phyloP scores from a whole-genome alignment of 2,888 invertebrate species.

The Standfussiana lucernea region DNA sequence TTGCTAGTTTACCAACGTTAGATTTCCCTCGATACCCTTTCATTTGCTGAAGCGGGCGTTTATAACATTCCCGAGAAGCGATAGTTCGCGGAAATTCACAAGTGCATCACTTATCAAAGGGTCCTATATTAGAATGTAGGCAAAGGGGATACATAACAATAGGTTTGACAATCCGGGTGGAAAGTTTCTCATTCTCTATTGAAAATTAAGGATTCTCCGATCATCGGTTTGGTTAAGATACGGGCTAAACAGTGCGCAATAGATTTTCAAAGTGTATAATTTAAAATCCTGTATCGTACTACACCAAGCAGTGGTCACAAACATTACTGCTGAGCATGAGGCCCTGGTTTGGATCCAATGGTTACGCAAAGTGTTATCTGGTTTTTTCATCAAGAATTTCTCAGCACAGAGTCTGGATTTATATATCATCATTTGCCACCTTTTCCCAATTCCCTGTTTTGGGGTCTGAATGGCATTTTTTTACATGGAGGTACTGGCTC shows the following conservation, averaged over 20 bases:
- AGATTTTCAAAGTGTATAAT: background rate
- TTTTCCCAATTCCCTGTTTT: background rate
- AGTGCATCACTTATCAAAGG: background rate
- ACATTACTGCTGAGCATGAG: background rate
- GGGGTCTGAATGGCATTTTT: background rate
- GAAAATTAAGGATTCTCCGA: background rate
- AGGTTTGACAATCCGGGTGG: background rate
- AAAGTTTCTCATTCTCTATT: background rate
- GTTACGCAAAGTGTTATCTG: background rate
- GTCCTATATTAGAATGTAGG: too few species aligned
- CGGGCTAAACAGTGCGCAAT: background rate
- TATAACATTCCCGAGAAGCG: background rate
- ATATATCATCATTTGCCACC: too few species aligned
- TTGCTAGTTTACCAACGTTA: background rate
- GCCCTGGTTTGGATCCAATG: background rate
- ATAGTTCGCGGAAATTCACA: background rate
- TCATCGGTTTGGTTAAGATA: background rate
- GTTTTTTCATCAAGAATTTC: background rate
- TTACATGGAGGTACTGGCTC: background rate
- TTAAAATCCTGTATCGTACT: background rate
- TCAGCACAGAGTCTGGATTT: too few species aligned
- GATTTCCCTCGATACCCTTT: constrained; percentile 12
- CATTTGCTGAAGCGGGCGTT: constrained; percentile 1
- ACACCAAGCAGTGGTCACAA: background rate
- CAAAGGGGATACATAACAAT: background rate